Evolutionary conservation across 2,888 invertebrate species (phyloP).

Genomic region (Scotopteryx bipunctaria): DNA sequence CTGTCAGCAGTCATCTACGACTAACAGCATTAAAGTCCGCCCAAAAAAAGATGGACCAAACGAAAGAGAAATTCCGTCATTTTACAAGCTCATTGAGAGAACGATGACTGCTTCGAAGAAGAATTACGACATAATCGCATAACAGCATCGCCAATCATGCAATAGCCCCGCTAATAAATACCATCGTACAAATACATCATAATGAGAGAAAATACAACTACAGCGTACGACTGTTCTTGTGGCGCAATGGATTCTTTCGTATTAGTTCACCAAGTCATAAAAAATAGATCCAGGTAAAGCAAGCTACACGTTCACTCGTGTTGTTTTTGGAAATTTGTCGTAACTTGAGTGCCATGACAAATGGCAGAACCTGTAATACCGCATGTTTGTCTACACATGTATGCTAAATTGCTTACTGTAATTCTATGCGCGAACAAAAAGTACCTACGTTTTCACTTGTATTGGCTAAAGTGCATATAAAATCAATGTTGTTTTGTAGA

Average conservation of each 20-base stretch:
- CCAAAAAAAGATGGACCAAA: neutral
- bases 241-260: neutral
- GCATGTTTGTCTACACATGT: slow-evolving; percentile 18
- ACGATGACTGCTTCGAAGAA: slow-evolving; percentile 4
- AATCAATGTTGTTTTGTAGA: no score
- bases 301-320: no score
- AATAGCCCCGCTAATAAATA: slow-evolving; percentile 8
- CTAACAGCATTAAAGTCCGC: no score
- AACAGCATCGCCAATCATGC: slow-evolving; percentile 27
- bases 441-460: neutral
- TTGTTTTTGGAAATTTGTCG: no score
- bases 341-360: slow-evolving; percentile 1
- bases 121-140: slow-evolving; percentile 20
- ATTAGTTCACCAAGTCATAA: no score
- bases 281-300: no score
- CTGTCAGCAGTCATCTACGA: no score
- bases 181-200: slow-evolving; percentile 15
- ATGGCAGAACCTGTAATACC: neutral
- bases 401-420: slow-evolving; percentile 25
- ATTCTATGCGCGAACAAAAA: slow-evolving; percentile 23
- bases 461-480: neutral
- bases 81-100: slow-evolving; percentile 9
- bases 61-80: neutral
- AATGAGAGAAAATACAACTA: slow-evolving; percentile 29
- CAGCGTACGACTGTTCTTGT: neutral